Base-by-base conservation (phyloP, 2,888 invertebrate genomes). In the Physocephala rufipes region DNA sequence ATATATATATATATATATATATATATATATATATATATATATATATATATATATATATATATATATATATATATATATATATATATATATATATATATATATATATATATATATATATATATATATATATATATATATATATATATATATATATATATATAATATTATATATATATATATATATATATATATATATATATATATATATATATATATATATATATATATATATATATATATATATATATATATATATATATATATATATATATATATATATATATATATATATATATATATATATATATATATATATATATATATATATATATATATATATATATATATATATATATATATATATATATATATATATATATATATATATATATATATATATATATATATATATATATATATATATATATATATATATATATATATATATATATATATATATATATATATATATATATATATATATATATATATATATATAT, bases 11-110 rank as follows among this genome's bases (percentile, higher is more conserved):
- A 55, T 67, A 47, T 45, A 53, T 71, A 71, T 61, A 75, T 73
- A 76, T 55, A 71, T 63, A 75, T 63, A 71, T 68, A 58, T 26
- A 76, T 72, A 65, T 69, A 74, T 72, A 74, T 75, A 73, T 7
- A 36, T n/a, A n/a, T n/a, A n/a, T n/a, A n/a, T n/a, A n/a, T n/a
- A n/a, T n/a, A 36, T 7, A 36, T 71, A 73, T 74, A 70, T 72
- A 74, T 51, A n/a, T 70, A 70, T 59, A 70, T n/a, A 58, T 64
- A 55, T 64, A 55, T n/a, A 43, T 66, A 55, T 55, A 68, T 59
- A 73, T 65, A 71, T 61, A 59, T 58, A 58, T 21, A 26, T 28
- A 45, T 45, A 61, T 68, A 68, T 62, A 62, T 49, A 49, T 55
- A 70, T 16, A 62, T 28, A 70, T 53, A 62, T 49, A 36, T 43